Evolutionary conservation across 2,888 invertebrate genomes (phyloP), one percentile per base, ranked within the genome.

Genomic region (Yponomeuta malinellus): DNA sequence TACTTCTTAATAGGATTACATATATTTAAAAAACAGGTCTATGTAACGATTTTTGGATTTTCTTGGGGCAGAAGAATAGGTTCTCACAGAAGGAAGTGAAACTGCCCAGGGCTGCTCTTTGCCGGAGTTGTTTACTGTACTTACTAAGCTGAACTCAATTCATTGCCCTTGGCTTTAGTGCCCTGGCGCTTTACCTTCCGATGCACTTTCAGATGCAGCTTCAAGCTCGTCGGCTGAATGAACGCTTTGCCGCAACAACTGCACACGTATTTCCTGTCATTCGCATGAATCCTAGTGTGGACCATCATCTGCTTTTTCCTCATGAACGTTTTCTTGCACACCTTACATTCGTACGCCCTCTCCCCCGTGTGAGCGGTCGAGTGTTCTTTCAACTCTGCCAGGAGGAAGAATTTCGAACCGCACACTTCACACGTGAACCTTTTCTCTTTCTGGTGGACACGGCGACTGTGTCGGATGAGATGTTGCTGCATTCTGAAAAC

Each of bases 251-350:
- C 52, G 52, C 52, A 59, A 5, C 6, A 59, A 59, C 52, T 2
- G 15, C 52, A 59, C 52, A 59, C 52, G 15, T 59, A 59, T 15
- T 12, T 12, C 15, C 52, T 15, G 15, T 59, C 52, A 15, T 15
- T 59, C 0, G 85, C 85, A 71, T 90, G 89, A 0, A 88, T 83
- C 71, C 86, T 89, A 83, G 89, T 86, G 75, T 90, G 89, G 0
- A 83, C 80, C 5, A 88, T 74, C 5, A 90, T 71, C 71, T 89
- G 89, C 64, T 94, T 94, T 9, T 93, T 93, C 63, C 94, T 89
- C 0, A 93, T 89, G 68, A 94, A 93, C 75, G 84, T 85, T 66
- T 86, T 89, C 0, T 90, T 88, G 71, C 94, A 94, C 23, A 93
- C 83, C 63, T 93, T 93, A 72, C 94, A 94, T 1, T 83, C 81